A percentile compares a stretch with the other conserved stretches of the same genome.
Conservation (phyloP, 2,113 vertebrate species). For the Petrocephalus microphthalmus region DNA sequence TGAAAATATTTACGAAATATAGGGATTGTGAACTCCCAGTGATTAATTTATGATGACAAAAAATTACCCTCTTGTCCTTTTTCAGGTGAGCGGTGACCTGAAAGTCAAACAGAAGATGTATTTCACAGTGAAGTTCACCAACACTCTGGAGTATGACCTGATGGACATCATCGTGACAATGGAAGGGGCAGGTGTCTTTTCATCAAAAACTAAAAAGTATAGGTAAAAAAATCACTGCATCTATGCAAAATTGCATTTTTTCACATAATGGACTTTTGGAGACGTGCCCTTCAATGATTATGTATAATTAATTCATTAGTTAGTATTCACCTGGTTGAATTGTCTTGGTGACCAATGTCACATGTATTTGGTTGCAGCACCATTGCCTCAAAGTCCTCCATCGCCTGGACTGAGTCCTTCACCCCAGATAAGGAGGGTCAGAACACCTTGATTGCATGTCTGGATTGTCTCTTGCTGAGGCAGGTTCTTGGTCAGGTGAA, state of each 20-base stretch:
- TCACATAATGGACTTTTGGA: too few relatives aligned
- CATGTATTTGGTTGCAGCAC: slow-evolving; percentile 6
- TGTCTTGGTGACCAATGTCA: background rate
- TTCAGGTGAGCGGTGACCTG: background rate
- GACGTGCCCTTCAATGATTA: background rate
- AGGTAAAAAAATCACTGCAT: background rate
- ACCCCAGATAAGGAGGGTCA: background rate
- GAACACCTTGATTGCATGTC: background rate
- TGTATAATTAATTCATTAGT: background rate
- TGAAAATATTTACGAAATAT: background rate
- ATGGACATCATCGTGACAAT: background rate
- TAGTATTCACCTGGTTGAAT: background rate
- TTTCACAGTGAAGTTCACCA: background rate
- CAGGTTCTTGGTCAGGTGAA: background rate
- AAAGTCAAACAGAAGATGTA: background rate
- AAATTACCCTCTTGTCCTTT: background rate
- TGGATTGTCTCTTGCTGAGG: background rate
- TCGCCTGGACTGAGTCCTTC: slow-evolving; percentile 9
- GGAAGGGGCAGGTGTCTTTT: background rate
- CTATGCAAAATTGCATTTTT: too few relatives aligned
- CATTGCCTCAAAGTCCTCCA: background rate
- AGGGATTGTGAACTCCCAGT: background rate
- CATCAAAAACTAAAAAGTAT: background rate
- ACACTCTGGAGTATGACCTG: background rate
- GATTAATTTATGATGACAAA: background rate